A percentile compares a stretch with the other conserved stretches of the same genome.
Conservation (phyloP, 1,140 invertebrate species). For the Danaus melanippus region DNA sequence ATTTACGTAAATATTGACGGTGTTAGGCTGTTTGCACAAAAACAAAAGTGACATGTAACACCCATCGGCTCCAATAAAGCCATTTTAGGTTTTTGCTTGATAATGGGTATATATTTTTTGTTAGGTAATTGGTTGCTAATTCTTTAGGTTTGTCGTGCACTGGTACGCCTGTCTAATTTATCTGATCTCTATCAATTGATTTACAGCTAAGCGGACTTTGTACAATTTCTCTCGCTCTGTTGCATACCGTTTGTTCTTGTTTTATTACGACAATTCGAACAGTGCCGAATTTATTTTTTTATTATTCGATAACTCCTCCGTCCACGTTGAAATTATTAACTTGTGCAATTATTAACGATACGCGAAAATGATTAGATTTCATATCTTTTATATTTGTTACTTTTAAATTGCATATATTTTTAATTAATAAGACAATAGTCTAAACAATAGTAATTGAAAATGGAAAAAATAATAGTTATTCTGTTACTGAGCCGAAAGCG, state of each 20-base stretch:
- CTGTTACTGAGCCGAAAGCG: conserved; percentile 9
- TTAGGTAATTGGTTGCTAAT: conserved; percentile 48
- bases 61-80: conserved; percentile 47
- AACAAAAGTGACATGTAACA: conserved; percentile 39
- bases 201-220: conserved; percentile 35
- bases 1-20: conserved; percentile 38
- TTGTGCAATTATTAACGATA: no score
- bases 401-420: no score
- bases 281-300: conserved; percentile 15
- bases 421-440: no score
- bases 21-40: conserved; percentile 28
- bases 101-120: conserved; percentile 48
- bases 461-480: no score
- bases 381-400: no score
- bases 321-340: no score
- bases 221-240: conserved; percentile 28
- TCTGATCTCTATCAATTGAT: conserved; percentile 51
- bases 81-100: conserved; percentile 42
- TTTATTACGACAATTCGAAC: conserved; percentile 33
- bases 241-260: conserved; percentile 23
- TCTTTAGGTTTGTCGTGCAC: conserved; percentile 39
- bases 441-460: no score
- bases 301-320: conserved; percentile 1
- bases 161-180: conserved; percentile 39
- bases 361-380: no score